Evolutionary conservation across 2,888 invertebrate species (phyloP), one percentile per base, ranked within the genome.

Genomic region (Erebia aethiops): DNA sequence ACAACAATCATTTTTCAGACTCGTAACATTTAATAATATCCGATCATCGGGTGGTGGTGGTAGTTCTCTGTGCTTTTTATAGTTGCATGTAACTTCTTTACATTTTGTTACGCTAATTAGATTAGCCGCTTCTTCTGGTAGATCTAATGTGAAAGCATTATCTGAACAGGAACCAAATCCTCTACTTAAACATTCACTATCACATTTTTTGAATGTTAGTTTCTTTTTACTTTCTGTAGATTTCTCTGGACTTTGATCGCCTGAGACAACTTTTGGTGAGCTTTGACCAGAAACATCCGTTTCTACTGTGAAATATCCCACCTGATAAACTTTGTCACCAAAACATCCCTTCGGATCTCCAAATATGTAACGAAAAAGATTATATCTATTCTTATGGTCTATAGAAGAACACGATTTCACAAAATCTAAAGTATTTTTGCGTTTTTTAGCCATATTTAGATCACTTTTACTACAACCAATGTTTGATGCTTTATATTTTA

Each of bases 301-400:
- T 76, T 87, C 81, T 49, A 91, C 86, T 41, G 87, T 89, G 77
- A 87, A 88, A 79, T 91, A 92, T 51, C 84, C 84, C 1, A 92
- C 89, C 74, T 80, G 88, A 74, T 89, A 90, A 14, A 87, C 81
- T 76, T 81, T 78, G 69, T 86, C 86, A 4, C 82, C 80, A 70
- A 81, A 82, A 13, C 79, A 76, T 13, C 78, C 81, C 26, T 72
- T 75, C 13, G 71, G 75, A 56, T 83, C 81, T 10, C 84, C 85
- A 78, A 88, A 90, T 72, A 91, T 86, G 58, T 91, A 89, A 74
- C 84, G 81, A 63, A 86, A 81, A 21, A 86, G 77, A 73, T 86
- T 87, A 16, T 80, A 73, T 65, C 79, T 77, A 14, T 80, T 75
- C 61, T 72, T 77, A 51, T 18, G n/a, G 54, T 77, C 69, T 26